Percentiles rank a stretch among this genome's conserved stretches.
phyloP scores from a whole-genome alignment of 2,113 vertebrate genomes.

The Ailurus styani region DNA sequence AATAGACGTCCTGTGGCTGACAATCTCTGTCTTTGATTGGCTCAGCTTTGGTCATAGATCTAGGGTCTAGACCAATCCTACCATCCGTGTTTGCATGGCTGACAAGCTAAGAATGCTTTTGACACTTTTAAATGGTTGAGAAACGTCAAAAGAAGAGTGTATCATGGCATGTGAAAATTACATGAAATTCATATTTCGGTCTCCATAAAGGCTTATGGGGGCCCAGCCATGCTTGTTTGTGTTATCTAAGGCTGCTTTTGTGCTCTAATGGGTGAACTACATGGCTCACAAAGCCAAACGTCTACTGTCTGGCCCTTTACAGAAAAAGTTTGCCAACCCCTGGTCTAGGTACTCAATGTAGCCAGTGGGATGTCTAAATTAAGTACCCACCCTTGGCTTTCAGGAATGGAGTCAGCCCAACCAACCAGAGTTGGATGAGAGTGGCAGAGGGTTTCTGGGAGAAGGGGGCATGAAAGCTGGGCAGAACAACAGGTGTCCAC shows the following conservation, averaged over 20 bases:
- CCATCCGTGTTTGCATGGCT: not conserved
- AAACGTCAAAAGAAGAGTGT: not conserved
- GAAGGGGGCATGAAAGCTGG: not conserved
- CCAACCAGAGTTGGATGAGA: not conserved
- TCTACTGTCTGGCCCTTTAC: not conserved
- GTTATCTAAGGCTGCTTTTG: not conserved
- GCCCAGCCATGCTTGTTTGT: not conserved
- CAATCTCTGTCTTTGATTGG: not conserved
- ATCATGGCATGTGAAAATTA: not conserved
- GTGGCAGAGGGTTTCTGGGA: not conserved
- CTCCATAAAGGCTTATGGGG: not conserved
- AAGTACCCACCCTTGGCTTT: not conserved
- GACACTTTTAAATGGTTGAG: not conserved
- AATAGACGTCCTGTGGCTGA: not conserved
- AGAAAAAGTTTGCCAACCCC: not conserved
- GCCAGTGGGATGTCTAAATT: not conserved
- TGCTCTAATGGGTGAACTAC: fast-evolving
- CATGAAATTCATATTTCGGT: not conserved
- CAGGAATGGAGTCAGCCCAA: not conserved
- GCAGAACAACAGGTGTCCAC: not conserved
- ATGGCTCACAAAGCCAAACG: not conserved
- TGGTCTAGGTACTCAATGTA: not conserved
- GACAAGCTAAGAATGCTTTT: not conserved
- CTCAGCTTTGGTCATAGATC: not conserved
- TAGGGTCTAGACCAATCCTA: not conserved